Evolutionary conservation across 2,888 invertebrate genomes (phyloP).

Genomic region (Cabera pusaria): DNA sequence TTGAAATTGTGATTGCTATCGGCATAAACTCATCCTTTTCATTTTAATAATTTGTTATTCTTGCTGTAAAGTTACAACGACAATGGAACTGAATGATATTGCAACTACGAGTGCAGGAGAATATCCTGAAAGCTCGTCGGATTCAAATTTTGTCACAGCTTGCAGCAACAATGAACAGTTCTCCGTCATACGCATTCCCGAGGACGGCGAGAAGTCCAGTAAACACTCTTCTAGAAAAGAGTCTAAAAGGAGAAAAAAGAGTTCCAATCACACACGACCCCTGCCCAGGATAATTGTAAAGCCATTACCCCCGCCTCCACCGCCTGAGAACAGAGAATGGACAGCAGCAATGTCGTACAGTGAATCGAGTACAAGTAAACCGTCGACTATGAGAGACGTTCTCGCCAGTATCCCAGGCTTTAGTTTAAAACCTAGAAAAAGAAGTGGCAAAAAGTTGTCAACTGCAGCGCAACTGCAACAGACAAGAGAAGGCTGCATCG

Average conservation of each 20-base stretch:
- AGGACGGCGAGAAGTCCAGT: slow-evolving; percentile 84
- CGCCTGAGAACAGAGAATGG: slow-evolving; percentile 75
- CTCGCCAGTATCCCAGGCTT: slow-evolving; percentile 95
- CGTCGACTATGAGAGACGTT: slow-evolving; percentile 94
- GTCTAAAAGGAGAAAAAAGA: slow-evolving; percentile 90
- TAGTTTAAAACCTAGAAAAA: slow-evolving; percentile 90
- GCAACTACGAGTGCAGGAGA: slow-evolving; percentile 61
- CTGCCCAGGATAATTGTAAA: slow-evolving; percentile 92
- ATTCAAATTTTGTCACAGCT: slow-evolving; percentile 60
- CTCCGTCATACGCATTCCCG: slow-evolving; percentile 73
- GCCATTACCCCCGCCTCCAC: slow-evolving; percentile 87
- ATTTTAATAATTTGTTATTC: slow-evolving; percentile 49
- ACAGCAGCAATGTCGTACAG: slow-evolving; percentile 69
- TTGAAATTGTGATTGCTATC: slow-evolving; percentile 74
- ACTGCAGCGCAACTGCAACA: slow-evolving; percentile 96
- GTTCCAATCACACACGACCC: slow-evolving; percentile 86
- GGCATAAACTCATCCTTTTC: slow-evolving; percentile 61
- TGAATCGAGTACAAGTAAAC: slow-evolving; percentile 61
- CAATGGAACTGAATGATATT: slow-evolving; percentile 70
- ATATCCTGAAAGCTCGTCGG: slow-evolving; percentile 66
- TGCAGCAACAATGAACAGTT: slow-evolving; percentile 71
- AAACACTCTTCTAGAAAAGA: slow-evolving; percentile 90
- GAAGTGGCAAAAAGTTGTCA: slow-evolving; percentile 92
- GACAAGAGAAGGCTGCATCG: slow-evolving; percentile 96
- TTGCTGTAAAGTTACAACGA: slow-evolving; percentile 36